Evolutionary conservation across 2,888 invertebrate species (phyloP).

Genomic region (Bombylius discolor): DNA sequence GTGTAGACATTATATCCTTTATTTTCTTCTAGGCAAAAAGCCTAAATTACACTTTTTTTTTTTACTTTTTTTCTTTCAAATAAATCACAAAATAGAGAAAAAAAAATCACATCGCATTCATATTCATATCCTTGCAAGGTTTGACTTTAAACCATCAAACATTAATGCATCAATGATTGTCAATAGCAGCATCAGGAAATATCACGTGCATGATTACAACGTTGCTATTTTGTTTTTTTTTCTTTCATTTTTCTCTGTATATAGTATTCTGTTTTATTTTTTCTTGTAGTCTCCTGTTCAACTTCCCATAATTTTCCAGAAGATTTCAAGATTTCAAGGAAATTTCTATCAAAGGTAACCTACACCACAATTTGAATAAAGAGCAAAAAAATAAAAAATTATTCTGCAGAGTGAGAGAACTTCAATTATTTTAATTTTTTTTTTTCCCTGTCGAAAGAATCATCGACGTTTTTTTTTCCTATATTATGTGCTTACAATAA

Average conservation of each 20-base stretch:
- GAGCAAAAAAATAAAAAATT: no score
- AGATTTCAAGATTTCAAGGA: slow-evolving; percentile 1
- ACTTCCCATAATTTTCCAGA: slow-evolving; percentile 8
- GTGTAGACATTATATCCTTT: no score
- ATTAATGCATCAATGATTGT: slow-evolving; percentile 7
- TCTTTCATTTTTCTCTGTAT: background rate
- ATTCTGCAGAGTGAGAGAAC: background rate
- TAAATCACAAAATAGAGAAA: no score
- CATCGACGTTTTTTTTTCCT: slow-evolving; percentile 5
- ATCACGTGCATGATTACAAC: slow-evolving; percentile 2
- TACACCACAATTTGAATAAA: background rate
- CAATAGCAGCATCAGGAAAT: slow-evolving; percentile 5
- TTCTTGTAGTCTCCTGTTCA: slow-evolving; percentile 1
- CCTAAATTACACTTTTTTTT: no score
- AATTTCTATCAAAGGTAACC: background rate
- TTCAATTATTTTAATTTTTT: slow-evolving; percentile 13
- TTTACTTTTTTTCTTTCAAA: no score
- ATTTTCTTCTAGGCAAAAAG: no score
- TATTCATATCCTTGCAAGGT: no score
- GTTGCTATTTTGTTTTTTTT: background rate
- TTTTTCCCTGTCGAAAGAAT: slow-evolving; percentile 8
- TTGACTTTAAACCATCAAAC: background rate
- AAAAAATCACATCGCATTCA: no score
- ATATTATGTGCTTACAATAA: background rate
- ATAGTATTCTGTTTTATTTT: background rate